Conservation (phyloP, 1,140 invertebrate genomes). For the Amyelois transitella region DNA sequence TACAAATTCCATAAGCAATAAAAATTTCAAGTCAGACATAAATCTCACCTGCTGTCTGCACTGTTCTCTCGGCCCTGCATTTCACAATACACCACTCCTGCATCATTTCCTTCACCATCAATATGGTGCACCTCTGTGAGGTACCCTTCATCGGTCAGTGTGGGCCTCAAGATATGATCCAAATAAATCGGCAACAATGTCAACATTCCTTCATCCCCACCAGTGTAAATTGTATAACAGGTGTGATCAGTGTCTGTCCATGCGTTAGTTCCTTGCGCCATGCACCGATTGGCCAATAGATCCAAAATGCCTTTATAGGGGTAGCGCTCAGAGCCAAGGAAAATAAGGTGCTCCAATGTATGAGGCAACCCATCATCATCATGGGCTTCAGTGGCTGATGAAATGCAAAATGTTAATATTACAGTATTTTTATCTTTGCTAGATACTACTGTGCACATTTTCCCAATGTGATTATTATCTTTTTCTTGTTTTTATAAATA, state of each 20-base stretch:
- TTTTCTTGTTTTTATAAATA: no score
- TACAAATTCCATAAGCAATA: no score
- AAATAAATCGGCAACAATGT: conserved; percentile 92
- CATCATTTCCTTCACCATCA: conserved; percentile 89
- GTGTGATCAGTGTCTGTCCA: conserved; percentile 91
- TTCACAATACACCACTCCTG: conserved; percentile 95
- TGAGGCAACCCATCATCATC: conserved; percentile 95
- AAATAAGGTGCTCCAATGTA: conserved; percentile 94
- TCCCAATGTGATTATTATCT: no score
- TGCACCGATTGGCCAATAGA: conserved; percentile 89
- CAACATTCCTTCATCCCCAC: conserved; percentile 90
- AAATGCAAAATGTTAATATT: background rate
- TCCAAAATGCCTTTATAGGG: conserved; percentile 94
- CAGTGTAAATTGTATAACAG: conserved; percentile 91
- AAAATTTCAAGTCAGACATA: no score
- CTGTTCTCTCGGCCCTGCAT: conserved; percentile 91
- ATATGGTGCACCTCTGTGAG: conserved; percentile 95
- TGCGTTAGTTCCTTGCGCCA: conserved; percentile 93
- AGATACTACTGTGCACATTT: no score
- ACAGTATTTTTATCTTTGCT: no score
- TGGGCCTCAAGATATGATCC: conserved; percentile 92
- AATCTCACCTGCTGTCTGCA: conserved; percentile 78
- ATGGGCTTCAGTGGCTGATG: conserved; percentile 88
- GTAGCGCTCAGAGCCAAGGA: conserved; percentile 92
- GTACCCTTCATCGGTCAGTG: conserved; percentile 86